Evolutionary conservation across 2,797 vertebrate species (phyloP).

Genomic region (Eidolon dupreanum): DNA sequence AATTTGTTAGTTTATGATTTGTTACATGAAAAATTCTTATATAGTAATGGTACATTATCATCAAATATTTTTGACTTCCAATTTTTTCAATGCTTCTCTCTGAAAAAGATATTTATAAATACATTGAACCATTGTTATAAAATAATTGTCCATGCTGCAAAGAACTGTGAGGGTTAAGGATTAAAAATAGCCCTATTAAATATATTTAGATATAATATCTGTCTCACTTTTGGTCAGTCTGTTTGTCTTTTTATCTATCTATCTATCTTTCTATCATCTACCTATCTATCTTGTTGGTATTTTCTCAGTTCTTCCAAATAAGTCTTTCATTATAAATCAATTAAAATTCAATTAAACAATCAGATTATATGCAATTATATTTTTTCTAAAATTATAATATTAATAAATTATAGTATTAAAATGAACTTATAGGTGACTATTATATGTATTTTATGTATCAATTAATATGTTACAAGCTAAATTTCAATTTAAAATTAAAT

Average conservation of each 20-base stretch:
- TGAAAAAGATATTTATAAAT: background rate
- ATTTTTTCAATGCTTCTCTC: background rate
- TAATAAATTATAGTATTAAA: no score
- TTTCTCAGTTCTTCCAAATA: background rate
- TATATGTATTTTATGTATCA: background rate
- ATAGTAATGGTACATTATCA: constrained; percentile 29
- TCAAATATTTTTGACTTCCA: background rate
- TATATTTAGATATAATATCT: background rate
- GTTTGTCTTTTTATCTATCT: no score
- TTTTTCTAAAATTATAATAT: background rate
- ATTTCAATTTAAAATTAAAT: background rate
- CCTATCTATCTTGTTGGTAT: background rate
- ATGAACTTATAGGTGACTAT: background rate
- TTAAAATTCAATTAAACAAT: background rate
- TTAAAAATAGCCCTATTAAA: background rate
- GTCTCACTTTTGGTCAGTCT: background rate
- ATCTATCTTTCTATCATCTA: no score
- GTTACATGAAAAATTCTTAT: constrained; percentile 38
- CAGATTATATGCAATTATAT: background rate
- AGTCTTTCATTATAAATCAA: background rate
- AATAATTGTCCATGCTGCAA: background rate
- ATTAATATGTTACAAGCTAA: background rate
- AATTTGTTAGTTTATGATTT: background rate
- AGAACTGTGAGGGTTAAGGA: background rate
- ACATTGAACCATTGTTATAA: background rate